Base-by-base conservation (phyloP, 2,797 vertebrate genomes). In the Tarsius wallacei region DNA sequence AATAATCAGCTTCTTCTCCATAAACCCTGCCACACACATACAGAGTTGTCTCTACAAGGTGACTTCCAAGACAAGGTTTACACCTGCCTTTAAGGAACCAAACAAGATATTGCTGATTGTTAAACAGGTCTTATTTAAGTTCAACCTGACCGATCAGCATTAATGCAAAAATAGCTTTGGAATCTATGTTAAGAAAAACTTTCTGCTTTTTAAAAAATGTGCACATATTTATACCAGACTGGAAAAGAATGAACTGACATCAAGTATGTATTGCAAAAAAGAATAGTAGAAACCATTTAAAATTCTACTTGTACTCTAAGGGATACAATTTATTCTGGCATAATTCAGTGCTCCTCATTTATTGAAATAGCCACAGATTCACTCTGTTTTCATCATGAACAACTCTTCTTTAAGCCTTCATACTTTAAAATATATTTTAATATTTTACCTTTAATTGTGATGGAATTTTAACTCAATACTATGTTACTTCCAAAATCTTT, bases 361-460 rank as follows among this genome's bases (percentile, higher is more conserved):
- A 81, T 87, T 78, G n/a, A 82, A 90, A 93, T 64, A 94, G 57
- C 76, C 71, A 87, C n/a, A 89, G 51, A 87, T 96, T 95, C 42
- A 36, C 13, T 90, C 64, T 76, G 28, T 91, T 94, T 94, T 94
- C 47, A 85, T 89, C 42, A 71, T 5, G 73, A 92, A 91, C 24
- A 4, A 71, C 53, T 93, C 51, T 85, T 93, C 21, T 82, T 91
- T 86, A 93, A 85, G 59, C 11, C 7, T 66, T 96, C 86, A 86
- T 66, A 77, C 87, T 76, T 93, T 84, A 93, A 96, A 97, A 83
- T 0, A 51, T 63, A 83, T 64, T 96, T 96, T 71, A 95, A 55
- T 93, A 83, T 88, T 95, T 97, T 70, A 51, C 55, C 11, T 96
- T 97, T 97, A 96, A 98, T 92, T 87, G 21, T 63, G 42, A 28